Percentiles rank a stretch among this genome's conserved stretches.
These are phyloP conservation scores for Camponotus floridanus DNA, from an alignment of 1,140 invertebrate genomes.

Conservation along the genomic window DNA sequence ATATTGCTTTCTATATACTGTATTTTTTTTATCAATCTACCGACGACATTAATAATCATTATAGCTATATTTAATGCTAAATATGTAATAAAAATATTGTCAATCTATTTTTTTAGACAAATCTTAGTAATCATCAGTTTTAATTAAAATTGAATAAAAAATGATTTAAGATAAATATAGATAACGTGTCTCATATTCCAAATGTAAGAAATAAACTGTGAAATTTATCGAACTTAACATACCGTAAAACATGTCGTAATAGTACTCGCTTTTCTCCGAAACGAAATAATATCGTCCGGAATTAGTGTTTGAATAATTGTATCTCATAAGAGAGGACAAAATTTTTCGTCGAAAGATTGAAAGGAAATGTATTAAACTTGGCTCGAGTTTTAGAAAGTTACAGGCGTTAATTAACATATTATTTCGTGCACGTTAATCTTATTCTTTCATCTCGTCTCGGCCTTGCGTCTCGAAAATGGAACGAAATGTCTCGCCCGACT, in stretches of 20 bases:
- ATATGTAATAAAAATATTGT: constrained; percentile 1
- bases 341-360: background rate
- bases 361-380: constrained; percentile 21
- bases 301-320: constrained; percentile 22
- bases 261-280: constrained; percentile 11
- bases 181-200: background rate
- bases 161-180: constrained; percentile 12
- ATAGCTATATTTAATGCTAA: background rate
- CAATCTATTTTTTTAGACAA: background rate
- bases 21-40: background rate
- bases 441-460: constrained; percentile 21
- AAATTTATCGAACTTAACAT: constrained; percentile 20
- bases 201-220: background rate
- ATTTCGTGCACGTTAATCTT: constrained; percentile 8
- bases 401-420: constrained; percentile 25
- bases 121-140: background rate
- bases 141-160: background rate
- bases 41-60: background rate
- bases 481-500: constrained; percentile 48
- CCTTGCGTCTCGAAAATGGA: constrained; percentile 51
- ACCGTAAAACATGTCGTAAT: constrained; percentile 32
- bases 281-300: background rate
- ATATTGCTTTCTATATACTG: background rate
- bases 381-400: constrained; percentile 30
- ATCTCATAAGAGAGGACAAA: background rate